These are phyloP conservation scores for Mareca strepera DNA, from an alignment of 2,797 vertebrate species.

Conservation along the genomic window DNA sequence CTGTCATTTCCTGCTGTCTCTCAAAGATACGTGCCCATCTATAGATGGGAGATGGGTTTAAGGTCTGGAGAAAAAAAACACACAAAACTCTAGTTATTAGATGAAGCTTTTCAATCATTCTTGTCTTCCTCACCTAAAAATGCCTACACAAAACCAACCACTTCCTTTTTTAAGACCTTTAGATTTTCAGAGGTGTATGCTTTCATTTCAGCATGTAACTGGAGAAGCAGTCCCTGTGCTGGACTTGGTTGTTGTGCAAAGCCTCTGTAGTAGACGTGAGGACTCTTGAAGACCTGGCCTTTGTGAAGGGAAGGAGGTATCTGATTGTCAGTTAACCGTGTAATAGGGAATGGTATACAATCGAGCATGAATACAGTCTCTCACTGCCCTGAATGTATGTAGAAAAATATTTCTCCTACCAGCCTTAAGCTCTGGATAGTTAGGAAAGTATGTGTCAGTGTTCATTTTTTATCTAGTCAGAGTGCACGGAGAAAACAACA, in stretches of 20 bases:
- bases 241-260: background rate
- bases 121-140: background rate
- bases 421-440: background rate
- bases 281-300: background rate
- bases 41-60: background rate
- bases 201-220: background rate
- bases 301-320: background rate
- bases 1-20: background rate
- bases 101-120: background rate
- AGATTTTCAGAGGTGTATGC: background rate
- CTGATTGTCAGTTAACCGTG: background rate
- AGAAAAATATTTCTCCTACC: background rate
- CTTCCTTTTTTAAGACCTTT: background rate
- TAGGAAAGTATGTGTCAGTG: background rate
- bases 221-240: background rate
- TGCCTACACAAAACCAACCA: background rate
- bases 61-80: background rate
- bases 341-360: fast-evolving
- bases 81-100: background rate
- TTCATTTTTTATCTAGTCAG: background rate
- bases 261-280: background rate
- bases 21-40: background rate
- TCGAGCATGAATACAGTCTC: background rate
- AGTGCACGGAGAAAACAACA: background rate
- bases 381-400: background rate